Evolutionary conservation across 2,113 vertebrate species (phyloP).

Genomic region (Numenius arquata): DNA sequence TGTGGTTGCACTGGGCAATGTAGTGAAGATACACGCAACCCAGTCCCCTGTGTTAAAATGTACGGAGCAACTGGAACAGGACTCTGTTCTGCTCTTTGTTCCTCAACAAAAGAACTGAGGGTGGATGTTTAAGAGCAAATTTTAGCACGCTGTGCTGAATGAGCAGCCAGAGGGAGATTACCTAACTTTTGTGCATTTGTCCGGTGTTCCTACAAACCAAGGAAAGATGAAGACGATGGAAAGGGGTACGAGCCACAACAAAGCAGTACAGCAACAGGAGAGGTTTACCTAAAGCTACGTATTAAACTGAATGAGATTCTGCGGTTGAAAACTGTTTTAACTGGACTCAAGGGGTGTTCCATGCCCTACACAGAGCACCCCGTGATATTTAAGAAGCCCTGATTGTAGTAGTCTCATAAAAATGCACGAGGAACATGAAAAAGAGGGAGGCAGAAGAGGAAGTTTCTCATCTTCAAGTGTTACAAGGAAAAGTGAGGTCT

Average conservation of each 20-base stretch:
- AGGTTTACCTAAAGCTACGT: neutral
- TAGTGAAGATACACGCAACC: neutral
- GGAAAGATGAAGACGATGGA: neutral
- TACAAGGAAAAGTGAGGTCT: conserved; percentile 15
- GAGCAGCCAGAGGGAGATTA: neutral
- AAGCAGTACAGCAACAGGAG: neutral
- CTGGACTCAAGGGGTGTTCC: neutral
- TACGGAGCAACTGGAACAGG: neutral
- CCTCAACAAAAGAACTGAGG: neutral
- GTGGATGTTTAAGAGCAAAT: neutral
- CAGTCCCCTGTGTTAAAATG: neutral
- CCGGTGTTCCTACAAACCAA: neutral
- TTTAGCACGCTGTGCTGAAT: neutral
- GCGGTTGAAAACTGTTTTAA: neutral
- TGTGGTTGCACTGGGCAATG: neutral
- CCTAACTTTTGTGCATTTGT: neutral
- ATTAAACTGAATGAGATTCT: neutral
- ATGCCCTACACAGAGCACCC: neutral
- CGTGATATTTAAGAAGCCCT: neutral
- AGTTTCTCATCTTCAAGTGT: neutral
- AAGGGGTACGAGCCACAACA: neutral
- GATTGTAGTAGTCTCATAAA: neutral
- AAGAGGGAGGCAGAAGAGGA: neutral
- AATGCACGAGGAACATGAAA: neutral
- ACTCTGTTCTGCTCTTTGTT: neutral